Percentiles rank a stretch among this genome's conserved stretches.
These are phyloP conservation scores for Spilarctia lutea DNA, from an alignment of 2,888 invertebrate species.

Conservation along the genomic window DNA sequence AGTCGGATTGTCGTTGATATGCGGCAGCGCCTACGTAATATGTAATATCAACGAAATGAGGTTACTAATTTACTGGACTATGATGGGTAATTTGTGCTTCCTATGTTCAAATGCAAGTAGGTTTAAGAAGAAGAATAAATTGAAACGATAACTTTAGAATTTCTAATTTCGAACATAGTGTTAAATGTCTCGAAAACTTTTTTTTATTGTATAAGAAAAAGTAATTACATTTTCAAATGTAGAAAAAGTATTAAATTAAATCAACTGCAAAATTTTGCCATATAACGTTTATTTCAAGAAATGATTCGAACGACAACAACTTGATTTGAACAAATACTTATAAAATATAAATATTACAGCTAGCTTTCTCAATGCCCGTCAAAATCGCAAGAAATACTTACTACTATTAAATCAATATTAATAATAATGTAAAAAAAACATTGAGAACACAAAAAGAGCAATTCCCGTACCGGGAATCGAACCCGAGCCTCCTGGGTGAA, in stretches of 20 bases:
- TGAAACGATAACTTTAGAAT: neutral
- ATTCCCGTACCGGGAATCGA: conserved; percentile 91
- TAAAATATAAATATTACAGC: neutral
- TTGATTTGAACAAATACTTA: neutral
- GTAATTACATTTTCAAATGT: neutral
- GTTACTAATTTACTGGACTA: conserved; percentile 48
- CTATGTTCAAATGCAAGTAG: conserved; percentile 50
- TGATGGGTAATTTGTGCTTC: conserved; percentile 54
- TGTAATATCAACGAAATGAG: conserved; percentile 44
- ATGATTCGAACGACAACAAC: neutral
- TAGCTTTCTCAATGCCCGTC: neutral
- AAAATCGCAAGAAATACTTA: neutral
- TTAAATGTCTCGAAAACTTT: neutral
- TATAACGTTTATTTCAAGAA: neutral
- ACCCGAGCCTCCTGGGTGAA: conserved; percentile 91
- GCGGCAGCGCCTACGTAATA: conserved; percentile 46
- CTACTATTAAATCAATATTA: neutral
- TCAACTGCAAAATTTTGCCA: neutral
- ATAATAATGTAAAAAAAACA: neutral
- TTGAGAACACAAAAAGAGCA: conserved; percentile 14
- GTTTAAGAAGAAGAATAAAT: conserved; percentile 23
- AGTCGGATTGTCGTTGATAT: conserved; percentile 49
- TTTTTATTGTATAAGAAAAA: too few species aligned
- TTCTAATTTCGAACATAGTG: neutral
- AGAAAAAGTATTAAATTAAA: neutral